phyloP scores from a whole-genome alignment of 2,113 vertebrate species.

The Procavia capensis region DNA sequence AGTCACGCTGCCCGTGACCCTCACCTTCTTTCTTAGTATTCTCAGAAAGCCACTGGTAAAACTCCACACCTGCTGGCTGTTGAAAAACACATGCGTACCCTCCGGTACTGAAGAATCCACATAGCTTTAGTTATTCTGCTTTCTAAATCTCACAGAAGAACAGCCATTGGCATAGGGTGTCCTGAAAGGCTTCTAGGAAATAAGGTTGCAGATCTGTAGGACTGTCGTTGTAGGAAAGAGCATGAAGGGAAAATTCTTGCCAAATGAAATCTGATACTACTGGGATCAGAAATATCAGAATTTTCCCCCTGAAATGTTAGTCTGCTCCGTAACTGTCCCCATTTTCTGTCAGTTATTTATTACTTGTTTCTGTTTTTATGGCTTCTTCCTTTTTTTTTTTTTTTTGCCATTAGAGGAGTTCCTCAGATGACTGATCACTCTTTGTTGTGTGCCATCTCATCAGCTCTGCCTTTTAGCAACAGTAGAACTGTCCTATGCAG shows the following conservation, averaged over 20 bases:
- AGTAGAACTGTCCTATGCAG: not conserved
- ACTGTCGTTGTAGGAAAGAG: not conserved
- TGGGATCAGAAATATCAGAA: not conserved
- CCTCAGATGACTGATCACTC: not conserved
- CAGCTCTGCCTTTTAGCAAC: not conserved
- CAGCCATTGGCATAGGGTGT: not conserved
- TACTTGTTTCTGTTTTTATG: not conserved
- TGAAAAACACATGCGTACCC: not conserved
- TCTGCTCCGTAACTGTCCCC: not conserved
- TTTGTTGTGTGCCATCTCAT: not conserved
- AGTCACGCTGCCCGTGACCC: not conserved
- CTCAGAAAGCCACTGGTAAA: not conserved
- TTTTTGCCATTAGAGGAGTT: not conserved
- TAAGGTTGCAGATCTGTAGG: not conserved
- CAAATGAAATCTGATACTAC: not conserved
- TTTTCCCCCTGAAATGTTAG: not conserved
- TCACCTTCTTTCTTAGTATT: too few relatives aligned
- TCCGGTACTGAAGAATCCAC: not conserved
- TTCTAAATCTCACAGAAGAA: not conserved
- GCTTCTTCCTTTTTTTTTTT: not conserved
- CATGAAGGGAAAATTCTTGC: not conserved
- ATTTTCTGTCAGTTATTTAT: not conserved
- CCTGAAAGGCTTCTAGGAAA: not conserved
- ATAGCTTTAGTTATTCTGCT: not conserved
- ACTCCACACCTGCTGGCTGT: not conserved